Percentiles rank a stretch among this genome's conserved stretches.
Evolutionary conservation across 2,113 vertebrate genomes (phyloP).

Genomic region (Platysteira castanea): DNA sequence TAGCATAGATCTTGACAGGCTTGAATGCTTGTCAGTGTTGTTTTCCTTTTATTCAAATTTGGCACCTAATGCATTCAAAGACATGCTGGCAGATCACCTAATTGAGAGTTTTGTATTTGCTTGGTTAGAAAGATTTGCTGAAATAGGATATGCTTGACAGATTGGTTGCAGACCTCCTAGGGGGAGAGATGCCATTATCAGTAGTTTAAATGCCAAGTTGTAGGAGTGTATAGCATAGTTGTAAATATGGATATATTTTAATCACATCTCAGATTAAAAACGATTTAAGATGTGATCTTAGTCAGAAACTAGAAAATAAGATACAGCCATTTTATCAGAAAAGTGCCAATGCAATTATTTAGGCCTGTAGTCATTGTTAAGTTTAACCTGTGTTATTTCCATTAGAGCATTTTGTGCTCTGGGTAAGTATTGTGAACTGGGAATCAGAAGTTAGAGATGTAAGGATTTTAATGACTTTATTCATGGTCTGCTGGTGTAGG

Average conservation of each 20-base stretch:
- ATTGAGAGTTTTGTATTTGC: not conserved
- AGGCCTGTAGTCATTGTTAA: not conserved
- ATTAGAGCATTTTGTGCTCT: not conserved
- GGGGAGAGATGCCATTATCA: not conserved
- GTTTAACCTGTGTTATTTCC: not conserved
- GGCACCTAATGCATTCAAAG: not conserved
- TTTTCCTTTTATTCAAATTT: slow-evolving; percentile 1
- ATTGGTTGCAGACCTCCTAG: not conserved
- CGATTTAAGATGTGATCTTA: not conserved
- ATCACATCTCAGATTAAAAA: not conserved
- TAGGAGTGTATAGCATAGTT: not conserved
- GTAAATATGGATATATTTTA: not conserved
- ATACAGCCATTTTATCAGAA: not conserved
- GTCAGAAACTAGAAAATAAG: not conserved
- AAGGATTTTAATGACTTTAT: not conserved
- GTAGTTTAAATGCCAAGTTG: not conserved
- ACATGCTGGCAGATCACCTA: not conserved
- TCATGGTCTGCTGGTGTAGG: not conserved
- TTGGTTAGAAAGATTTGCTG: not conserved
- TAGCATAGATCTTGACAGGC: not conserved
- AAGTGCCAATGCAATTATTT: not conserved
- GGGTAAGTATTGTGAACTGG: not conserved
- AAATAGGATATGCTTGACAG: not conserved
- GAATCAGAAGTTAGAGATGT: not conserved
- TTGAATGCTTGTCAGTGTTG: not conserved